Evolutionary conservation across 2,113 vertebrate genomes (phyloP), one percentile per base, ranked within the genome.

Genomic region (Epinephelus lanceolatus): DNA sequence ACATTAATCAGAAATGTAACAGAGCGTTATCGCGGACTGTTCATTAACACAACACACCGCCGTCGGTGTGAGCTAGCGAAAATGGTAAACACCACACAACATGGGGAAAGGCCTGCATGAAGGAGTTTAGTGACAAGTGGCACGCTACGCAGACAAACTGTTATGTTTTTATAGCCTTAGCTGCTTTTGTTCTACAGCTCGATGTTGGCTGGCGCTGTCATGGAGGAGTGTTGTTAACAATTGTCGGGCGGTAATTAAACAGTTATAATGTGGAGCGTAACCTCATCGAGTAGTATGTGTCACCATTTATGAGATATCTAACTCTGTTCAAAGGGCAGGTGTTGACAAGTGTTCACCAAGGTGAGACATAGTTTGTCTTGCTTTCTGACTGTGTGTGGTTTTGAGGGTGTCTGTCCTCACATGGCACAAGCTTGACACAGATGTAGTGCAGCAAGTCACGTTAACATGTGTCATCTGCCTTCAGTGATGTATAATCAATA

Each of bases 21-120:
- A 78, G 76, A 67, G 70, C 76, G 69, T 81, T 23, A 12, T 59
- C 12, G 21, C 21, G 11, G 80, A 55, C 23, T 56, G 66, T 27
- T 76, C 56, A 47, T 78, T 53, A 74, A 82, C 56, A 57, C 27
- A 80, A 72, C 33, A 68, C 23, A 11, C 51, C 14, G 69, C 33
- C 40, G 61, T 78, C 68, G 62, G 61, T 14, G 23, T n/a, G 56
- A 87, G 89, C 86, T 88, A 84, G 81, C 84, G 17, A 67, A 13
- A 78, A 86, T 57, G 84, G 59, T 86, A 84, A 89, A 91, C 84
- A 84, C 10, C 51, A 33, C 65, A 33, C 73, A 63, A 61, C 71
- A 18, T 8, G 51, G 76, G 19, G 62, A 76, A 47, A 86, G 91
- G 90, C 90, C 89, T 84, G 65, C 53, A 51, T 49, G 40, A 2